A percentile compares a stretch with the other conserved stretches of the same genome.
Conservation (phyloP, 1,140 invertebrate species). For the Pseudachorutes palmiensis region DNA sequence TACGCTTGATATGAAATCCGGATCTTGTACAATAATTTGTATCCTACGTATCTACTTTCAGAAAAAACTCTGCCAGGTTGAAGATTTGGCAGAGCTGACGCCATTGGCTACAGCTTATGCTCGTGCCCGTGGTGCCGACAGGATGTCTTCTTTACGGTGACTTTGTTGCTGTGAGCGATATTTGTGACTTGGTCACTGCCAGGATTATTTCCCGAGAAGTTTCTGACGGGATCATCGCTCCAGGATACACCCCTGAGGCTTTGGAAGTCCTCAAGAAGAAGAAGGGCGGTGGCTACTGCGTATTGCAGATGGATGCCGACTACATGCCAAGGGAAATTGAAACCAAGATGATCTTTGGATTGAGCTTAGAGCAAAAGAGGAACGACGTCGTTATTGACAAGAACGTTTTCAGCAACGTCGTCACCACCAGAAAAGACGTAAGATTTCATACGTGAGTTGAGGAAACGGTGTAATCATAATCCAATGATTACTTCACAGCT, state of each 20-base stretch:
- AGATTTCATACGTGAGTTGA: conserved; percentile 21
- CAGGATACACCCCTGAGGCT: conserved; percentile 75
- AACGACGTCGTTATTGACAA: conserved; percentile 80
- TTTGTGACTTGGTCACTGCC: conserved; percentile 78
- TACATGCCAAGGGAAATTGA: conserved; percentile 77
- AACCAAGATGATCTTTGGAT: conserved; percentile 78
- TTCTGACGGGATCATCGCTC: conserved; percentile 94
- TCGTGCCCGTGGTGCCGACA: conserved; percentile 87
- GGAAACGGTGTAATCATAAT: not conserved
- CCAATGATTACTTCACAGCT: conserved; percentile 47
- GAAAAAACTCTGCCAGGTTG: conserved; percentile 86
- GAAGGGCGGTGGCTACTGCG: conserved; percentile 86
- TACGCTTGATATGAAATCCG: not conserved
- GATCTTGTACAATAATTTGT: not conserved
- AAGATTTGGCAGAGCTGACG: conserved; percentile 69
- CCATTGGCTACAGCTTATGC: conserved; percentile 92
- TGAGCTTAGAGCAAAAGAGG: conserved; percentile 82
- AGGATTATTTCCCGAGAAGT: conserved; percentile 63
- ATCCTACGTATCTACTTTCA: conserved; percentile 46
- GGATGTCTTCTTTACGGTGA: conserved; percentile 99
- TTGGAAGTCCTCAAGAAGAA: conserved; percentile 87
- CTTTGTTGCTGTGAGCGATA: conserved; percentile 88
- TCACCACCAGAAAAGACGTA: conserved; percentile 60
- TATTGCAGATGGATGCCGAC: conserved; percentile 80
- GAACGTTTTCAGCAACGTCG: conserved; percentile 73